Evolutionary conservation across 2,888 invertebrate genomes (phyloP).

Genomic region (Eurytoma adleriae): DNA sequence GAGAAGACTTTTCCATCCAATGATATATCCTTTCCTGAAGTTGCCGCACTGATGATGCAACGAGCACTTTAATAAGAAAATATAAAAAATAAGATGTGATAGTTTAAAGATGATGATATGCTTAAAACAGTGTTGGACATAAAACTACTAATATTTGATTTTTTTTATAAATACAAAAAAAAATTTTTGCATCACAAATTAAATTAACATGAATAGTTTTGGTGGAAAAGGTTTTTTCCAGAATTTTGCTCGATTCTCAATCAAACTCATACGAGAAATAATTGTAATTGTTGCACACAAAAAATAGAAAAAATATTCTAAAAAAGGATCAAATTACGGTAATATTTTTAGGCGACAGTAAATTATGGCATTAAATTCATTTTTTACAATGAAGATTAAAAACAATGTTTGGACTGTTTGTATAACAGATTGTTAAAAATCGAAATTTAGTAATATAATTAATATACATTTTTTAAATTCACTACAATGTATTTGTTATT

Average conservation of each 20-base stretch:
- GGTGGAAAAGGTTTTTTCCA: no score
- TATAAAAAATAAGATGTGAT: conserved; percentile 46
- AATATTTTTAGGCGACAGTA: no score
- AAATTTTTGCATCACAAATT: no score
- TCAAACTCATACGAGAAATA: no score
- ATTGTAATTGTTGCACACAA: no score
- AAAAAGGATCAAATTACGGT: no score
- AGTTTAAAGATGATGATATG: neutral
- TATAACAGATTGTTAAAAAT: neutral
- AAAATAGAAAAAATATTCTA: no score
- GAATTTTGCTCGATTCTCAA: neutral
- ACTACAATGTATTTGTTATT: no score
- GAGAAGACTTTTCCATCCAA: conserved; percentile 37
- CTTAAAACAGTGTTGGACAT: conserved; percentile 36
- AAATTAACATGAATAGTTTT: no score
- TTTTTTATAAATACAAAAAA: neutral
- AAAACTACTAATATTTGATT: conserved; percentile 1
- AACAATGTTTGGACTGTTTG: conserved; percentile 22
- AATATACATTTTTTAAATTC: neutral
- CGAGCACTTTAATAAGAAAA: conserved; percentile 48
- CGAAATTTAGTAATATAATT: neutral
- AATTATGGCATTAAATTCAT: no score
- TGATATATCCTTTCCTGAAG: conserved; percentile 35
- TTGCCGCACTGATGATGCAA: conserved; percentile 17
- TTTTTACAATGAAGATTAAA: neutral